These are phyloP conservation scores for Onychorhynchus coronatus DNA, from an alignment of 2,113 vertebrate species.

Conservation along the genomic window DNA sequence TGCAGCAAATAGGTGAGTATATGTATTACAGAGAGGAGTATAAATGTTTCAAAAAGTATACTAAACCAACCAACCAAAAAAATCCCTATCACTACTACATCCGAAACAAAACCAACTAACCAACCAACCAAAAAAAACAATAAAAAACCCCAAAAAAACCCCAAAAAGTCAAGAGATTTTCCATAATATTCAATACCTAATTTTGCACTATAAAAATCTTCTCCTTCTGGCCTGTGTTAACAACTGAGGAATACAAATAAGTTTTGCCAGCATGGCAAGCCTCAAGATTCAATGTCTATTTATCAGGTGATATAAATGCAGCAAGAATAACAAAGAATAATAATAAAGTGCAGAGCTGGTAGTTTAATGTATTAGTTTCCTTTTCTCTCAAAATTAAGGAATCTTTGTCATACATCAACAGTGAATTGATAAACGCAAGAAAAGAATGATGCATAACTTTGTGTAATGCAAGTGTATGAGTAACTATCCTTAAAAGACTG, in stretches of 20 bases:
- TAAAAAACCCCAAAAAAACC: rapidly evolving
- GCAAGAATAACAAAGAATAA: neutral
- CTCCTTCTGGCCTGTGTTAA: neutral
- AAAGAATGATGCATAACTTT: neutral
- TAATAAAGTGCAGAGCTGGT: neutral
- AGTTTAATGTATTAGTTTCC: neutral
- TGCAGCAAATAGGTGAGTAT: neutral
- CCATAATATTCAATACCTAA: neutral
- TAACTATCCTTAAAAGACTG: neutral
- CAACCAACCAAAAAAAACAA: neutral
- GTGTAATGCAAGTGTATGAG: neutral
- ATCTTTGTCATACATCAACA: neutral
- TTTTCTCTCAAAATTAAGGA: neutral
- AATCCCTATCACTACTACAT: rapidly evolving
- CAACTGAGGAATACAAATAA: neutral
- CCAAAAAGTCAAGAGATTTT: neutral
- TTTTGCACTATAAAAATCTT: neutral
- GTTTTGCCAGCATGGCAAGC: neutral
- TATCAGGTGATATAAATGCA: neutral
- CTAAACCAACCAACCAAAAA: neutral
- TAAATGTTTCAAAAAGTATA: neutral
- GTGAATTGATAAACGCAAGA: neutral
- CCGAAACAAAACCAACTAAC: neutral
- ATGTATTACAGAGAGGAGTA: neutral
- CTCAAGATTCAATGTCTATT: neutral